These are phyloP conservation scores for Drosophila simulans DNA, from an alignment of 1,140 invertebrate genomes.

Conservation along the genomic window DNA sequence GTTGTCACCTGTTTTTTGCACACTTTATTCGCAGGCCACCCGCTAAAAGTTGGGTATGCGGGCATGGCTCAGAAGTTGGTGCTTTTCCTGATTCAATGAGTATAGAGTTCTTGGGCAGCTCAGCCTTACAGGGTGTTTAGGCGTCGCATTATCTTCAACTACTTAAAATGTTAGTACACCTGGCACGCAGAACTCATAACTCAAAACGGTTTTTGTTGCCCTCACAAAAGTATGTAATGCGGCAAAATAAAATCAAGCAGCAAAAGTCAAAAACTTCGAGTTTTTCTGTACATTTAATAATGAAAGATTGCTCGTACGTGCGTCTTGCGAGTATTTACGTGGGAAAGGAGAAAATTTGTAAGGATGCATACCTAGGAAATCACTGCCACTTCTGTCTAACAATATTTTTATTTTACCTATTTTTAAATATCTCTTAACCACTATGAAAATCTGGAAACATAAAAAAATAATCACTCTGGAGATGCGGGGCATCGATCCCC, in stretches of 20 bases:
- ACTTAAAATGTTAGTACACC: constrained; percentile 61
- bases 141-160: constrained; percentile 1
- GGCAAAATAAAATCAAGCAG: constrained; percentile 54
- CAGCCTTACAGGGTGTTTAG: background rate
- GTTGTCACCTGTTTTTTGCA: constrained; percentile 73
- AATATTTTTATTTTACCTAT: background rate
- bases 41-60: constrained; percentile 1
- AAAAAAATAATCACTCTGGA: constrained; percentile 45
- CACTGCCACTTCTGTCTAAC: too few relatives aligned
- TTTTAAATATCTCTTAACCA: background rate
- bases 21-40: constrained; percentile 9
- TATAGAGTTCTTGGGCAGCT: background rate
- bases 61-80: background rate
- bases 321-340: constrained; percentile 7
- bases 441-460: too few relatives aligned
- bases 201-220: constrained; percentile 59
- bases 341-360: background rate
- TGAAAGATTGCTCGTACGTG: constrained; percentile 66
- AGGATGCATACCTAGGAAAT: too few relatives aligned
- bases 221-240: constrained; percentile 38
- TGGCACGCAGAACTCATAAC: constrained; percentile 76
- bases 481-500: constrained; percentile 92
- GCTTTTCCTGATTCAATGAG: background rate
- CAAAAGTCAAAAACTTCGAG: constrained; percentile 54
- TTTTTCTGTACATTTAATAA: constrained; percentile 51